Evolutionary conservation across 1,140 invertebrate genomes (phyloP), one percentile per base, ranked within the genome.

Genomic region (Drusus annulatus): DNA sequence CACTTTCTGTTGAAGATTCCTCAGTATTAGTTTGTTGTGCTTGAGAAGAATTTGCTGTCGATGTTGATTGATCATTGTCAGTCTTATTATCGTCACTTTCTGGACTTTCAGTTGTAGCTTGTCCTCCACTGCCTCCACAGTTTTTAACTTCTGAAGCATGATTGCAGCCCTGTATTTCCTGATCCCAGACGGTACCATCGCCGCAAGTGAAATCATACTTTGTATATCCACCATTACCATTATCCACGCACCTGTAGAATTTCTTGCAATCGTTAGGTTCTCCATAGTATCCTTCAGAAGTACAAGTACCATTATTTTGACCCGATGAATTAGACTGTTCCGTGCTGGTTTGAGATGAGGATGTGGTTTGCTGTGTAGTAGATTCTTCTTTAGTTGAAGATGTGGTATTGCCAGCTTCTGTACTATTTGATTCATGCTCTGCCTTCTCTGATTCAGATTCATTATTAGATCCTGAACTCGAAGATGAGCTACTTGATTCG

Each of bases 161-260:
- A 87, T 95, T 94, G 86, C 94, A 96, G 19, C 90, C 91, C 86
- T 91, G 88, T 71, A 91, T 87, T 17, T 91, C 86, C 83, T 92
- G 91, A 87, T 95, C 94, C 93, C 94, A 96, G 69, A 94, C 91
- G 1, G 94, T 96, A 77, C 94, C 94, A 78, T 90, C 88, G 16
- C 92, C 93, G 86, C 94, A 96, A 28, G 87, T 90, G 86, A 94
- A 96, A 79, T 94, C 91, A 85, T 93, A 93, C 86, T 90, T 92
- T 45, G 87, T 91, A 83, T 91, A 94, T 3, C 88, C 87, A 62
- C 88, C 91, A 50, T 90, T 86, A 4, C 92, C 92, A 82, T 92
- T 89, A 80, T 90, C 88, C 45, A 95, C 93, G 87, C 95, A 96
- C 85, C 94, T 91, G 84, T 94, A 95, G 86, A 96, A 96, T 85